Evolutionary conservation across 2,113 vertebrate species (phyloP).

Genomic region (Stegastes partitus): DNA sequence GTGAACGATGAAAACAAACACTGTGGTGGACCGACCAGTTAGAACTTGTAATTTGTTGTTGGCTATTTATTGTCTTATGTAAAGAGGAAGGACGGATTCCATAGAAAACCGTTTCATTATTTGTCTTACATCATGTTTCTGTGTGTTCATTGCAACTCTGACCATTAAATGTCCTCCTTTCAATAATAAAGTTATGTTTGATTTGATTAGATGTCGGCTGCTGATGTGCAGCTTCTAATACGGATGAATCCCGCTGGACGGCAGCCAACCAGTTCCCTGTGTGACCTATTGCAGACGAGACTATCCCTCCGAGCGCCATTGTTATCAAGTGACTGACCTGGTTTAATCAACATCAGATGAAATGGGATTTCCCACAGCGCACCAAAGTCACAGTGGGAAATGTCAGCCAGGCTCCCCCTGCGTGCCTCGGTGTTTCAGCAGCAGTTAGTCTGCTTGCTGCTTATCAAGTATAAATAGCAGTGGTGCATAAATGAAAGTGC

Average conservation of each 20-base stretch:
- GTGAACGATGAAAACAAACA: no score
- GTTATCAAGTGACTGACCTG: conserved; percentile 70
- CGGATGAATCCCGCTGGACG: conserved; percentile 15
- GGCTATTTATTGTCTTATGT: neutral
- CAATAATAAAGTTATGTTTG: neutral
- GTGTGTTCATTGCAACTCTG: neutral
- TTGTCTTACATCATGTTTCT: neutral
- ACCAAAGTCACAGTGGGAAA: conserved; percentile 59
- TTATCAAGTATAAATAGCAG: conserved; percentile 59
- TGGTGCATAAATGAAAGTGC: conserved; percentile 44
- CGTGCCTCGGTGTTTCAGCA: conserved; percentile 23
- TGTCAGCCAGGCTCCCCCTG: conserved; percentile 31
- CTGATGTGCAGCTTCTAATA: neutral
- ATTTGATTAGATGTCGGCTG: conserved; percentile 5
- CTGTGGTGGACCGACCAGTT: no score
- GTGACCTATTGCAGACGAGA: conserved; percentile 46
- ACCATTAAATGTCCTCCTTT: neutral
- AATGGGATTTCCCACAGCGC: conserved; percentile 65
- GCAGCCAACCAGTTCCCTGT: conserved; percentile 32
- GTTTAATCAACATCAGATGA: conserved; percentile 66
- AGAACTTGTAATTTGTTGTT: no score
- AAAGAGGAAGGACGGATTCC: neutral
- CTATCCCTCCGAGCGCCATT: conserved; percentile 38
- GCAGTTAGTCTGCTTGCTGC: conserved; percentile 10
- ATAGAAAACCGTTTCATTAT: no score